These are phyloP conservation scores for Nephrocerus scutellatus DNA, from an alignment of 2,888 invertebrate species.

Conservation along the genomic window DNA sequence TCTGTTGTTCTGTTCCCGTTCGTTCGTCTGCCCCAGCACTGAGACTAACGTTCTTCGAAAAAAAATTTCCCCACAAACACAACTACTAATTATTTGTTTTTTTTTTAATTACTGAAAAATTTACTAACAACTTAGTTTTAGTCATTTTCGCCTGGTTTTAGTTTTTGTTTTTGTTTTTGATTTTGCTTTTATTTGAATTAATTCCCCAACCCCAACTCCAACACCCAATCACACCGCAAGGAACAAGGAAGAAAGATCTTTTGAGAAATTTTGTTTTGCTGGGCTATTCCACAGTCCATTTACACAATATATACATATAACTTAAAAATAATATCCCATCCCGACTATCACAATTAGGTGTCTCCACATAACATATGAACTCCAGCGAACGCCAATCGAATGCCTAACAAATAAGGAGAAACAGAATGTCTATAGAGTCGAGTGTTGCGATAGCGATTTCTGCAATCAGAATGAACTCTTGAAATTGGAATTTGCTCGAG, in stretches of 20 bases:
- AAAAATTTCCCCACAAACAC: too few species aligned
- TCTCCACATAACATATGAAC: conserved; percentile 45
- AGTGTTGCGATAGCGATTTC: conserved; percentile 47
- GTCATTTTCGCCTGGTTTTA: conserved; percentile 6
- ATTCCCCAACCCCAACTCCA: conserved; percentile 13
- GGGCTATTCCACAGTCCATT: too few species aligned
- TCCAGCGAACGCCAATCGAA: conserved; percentile 46
- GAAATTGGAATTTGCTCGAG: conserved; percentile 43
- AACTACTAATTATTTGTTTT: conserved; percentile 1
- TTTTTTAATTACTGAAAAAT: neutral
- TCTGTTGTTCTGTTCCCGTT: too few species aligned
- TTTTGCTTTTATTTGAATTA: conserved; percentile 27
- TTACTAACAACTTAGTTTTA: conserved; percentile 4
- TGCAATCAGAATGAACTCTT: conserved; percentile 48
- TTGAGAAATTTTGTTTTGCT: neutral
- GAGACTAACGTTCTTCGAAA: too few species aligned
- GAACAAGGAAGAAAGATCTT: neutral
- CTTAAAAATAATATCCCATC: neutral
- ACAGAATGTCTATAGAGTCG: conserved; percentile 43
- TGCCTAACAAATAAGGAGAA: conserved; percentile 46
- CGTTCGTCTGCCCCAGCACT: too few species aligned
- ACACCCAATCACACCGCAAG: conserved; percentile 7
- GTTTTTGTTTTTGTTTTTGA: conserved; percentile 22
- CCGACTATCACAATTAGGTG: conserved; percentile 41
- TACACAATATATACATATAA: too few species aligned